These are phyloP conservation scores for Pachymerium ferrugineum DNA, from an alignment of 2,888 invertebrate species.

Conservation along the genomic window DNA sequence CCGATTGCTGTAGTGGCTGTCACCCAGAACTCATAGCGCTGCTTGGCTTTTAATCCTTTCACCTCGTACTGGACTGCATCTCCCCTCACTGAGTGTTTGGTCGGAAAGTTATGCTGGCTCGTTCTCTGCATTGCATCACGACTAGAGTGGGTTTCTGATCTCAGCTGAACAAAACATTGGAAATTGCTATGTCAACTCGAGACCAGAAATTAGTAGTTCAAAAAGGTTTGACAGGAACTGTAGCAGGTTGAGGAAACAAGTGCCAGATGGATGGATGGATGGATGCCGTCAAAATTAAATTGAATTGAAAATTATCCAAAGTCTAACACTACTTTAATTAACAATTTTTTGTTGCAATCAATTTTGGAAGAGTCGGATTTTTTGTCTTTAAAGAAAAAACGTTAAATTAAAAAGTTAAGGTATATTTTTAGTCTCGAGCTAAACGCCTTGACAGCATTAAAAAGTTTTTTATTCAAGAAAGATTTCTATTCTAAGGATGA, in stretches of 20 bases:
- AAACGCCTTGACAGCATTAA: too few relatives aligned
- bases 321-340: too few relatives aligned
- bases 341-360: too few relatives aligned
- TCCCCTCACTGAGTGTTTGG: constrained; percentile 31
- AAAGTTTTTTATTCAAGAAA: too few relatives aligned
- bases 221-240: constrained; percentile 19
- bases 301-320: too few relatives aligned
- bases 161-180: constrained; percentile 29
- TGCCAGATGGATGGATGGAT: not conserved
- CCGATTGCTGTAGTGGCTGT: constrained; percentile 47
- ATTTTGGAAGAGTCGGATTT: too few relatives aligned
- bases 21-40: constrained; percentile 46
- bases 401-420: too few relatives aligned
- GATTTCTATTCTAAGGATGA: too few relatives aligned
- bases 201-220: constrained; percentile 11
- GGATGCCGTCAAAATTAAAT: constrained; percentile 2
- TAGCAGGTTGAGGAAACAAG: not conserved
- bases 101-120: constrained; percentile 32
- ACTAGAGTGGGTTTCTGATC: constrained; percentile 29
- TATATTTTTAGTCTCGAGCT: too few relatives aligned
- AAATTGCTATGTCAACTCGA: constrained; percentile 20
- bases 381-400: too few relatives aligned
- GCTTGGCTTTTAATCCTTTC: constrained; percentile 41
- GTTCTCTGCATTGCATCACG: constrained; percentile 32
- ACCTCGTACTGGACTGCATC: constrained; percentile 40